Evolutionary conservation across 2,113 vertebrate species (phyloP).

Genomic region (Etheostoma spectabile): DNA sequence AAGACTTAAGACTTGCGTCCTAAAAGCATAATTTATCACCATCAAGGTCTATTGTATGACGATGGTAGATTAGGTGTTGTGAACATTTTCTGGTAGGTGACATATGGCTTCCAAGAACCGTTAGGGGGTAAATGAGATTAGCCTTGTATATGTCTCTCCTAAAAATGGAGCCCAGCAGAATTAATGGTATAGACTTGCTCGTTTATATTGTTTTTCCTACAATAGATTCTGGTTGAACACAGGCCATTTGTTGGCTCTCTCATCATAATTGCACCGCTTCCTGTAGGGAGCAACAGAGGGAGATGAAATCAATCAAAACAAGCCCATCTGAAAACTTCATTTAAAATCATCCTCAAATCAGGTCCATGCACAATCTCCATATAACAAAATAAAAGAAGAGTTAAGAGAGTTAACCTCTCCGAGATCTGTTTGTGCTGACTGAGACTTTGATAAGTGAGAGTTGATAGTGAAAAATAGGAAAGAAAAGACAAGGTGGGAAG

Average conservation of each 20-base stretch:
- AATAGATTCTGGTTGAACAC: constrained; percentile 43
- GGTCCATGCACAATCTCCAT: constrained; percentile 17
- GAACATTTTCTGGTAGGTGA: constrained; percentile 66
- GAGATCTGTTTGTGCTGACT: constrained; percentile 25
- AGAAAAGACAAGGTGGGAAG: background rate
- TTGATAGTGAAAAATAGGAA: constrained; percentile 42
- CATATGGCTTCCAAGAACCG: constrained; percentile 61
- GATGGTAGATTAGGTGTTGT: constrained; percentile 50
- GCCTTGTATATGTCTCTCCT: constrained; percentile 28
- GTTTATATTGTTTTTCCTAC: constrained; percentile 54
- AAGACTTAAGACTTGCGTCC: constrained; percentile 59
- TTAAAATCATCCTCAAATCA: constrained; percentile 37
- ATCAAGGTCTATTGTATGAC: constrained; percentile 72
- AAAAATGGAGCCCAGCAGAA: constrained; percentile 45
- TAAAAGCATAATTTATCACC: constrained; percentile 79
- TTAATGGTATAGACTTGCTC: constrained; percentile 31
- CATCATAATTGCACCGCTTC: constrained; percentile 32
- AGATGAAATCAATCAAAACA: constrained; percentile 60
- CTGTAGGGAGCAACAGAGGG: constrained; percentile 19
- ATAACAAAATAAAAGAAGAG: background rate
- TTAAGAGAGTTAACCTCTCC: constrained; percentile 17
- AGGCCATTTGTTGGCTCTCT: constrained; percentile 48
- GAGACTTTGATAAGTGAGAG: constrained; percentile 29
- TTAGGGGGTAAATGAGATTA: constrained; percentile 63
- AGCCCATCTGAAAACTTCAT: constrained; percentile 26